Evolutionary conservation across 2,888 invertebrate genomes (phyloP).

Genomic region (Plebejus anna): DNA sequence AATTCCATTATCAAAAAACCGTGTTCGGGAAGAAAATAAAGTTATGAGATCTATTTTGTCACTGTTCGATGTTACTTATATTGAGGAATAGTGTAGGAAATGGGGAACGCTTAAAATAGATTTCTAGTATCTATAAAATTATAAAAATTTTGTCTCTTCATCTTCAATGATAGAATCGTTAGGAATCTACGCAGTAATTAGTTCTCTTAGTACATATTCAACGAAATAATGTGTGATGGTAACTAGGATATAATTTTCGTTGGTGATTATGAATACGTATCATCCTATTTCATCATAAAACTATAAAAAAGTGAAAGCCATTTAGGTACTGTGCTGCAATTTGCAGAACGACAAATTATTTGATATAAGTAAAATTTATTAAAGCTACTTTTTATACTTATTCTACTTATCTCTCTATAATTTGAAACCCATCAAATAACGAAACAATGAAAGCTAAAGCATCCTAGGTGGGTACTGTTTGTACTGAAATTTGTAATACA

Average conservation of each 20-base stretch:
- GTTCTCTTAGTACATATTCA: not conserved
- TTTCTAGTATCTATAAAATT: not conserved
- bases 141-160: not conserved
- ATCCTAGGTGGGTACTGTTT: not conserved
- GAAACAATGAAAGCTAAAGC: not conserved
- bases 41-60: slow-evolving; percentile 42
- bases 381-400: not conserved
- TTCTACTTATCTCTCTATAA: not conserved
- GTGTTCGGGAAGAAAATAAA: slow-evolving; percentile 41
- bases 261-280: too few species aligned
- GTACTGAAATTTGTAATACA: not conserved
- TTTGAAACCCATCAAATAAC: not conserved
- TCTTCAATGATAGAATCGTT: not conserved
- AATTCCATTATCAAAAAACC: slow-evolving; percentile 33
- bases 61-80: slow-evolving; percentile 33
- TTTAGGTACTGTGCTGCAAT: not conserved
- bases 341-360: not conserved
- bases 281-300: not conserved
- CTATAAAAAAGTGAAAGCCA: not conserved
- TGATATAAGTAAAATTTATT: not conserved
- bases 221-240: not conserved
- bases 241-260: not conserved
- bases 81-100: slow-evolving; percentile 33
- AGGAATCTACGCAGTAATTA: not conserved
- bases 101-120: not conserved